Base-by-base conservation (phyloP, 2,113 vertebrate species). In the Mesitornis unicolor region DNA sequence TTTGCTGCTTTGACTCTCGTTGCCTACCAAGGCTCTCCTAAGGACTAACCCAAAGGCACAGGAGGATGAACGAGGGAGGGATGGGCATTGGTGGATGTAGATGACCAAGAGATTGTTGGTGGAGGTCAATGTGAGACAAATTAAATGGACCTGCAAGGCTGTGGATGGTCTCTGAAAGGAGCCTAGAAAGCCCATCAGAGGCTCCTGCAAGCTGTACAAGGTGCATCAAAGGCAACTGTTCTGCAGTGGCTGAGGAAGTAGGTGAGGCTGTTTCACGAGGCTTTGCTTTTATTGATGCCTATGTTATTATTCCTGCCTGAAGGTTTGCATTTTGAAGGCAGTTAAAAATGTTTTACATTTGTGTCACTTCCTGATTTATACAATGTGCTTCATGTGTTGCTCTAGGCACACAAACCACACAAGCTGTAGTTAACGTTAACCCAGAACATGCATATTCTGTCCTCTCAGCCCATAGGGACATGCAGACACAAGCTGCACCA, bases 311-410 rank as follows among this genome's bases (percentile, higher is more conserved):
- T 93, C 64, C 84, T 84, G 90, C 93, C 95, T 40, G 76, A 81
- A 95, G 96, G 79, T 89, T 42, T 81, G 86, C 69, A 45, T 88
- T 94, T 82, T 81, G 90, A 75, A 89, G 79, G 61, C 56, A 84
- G 17, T 74, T 86, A 90, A 76, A 90, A 94, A 92, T 84, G 82
- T 68, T 96, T 95, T 75, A 68, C 1, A 8, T 93, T 86, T 89
- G 75, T 91, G 70, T 88, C 57, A 93, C 57, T 92, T 95, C 53
- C 83, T 92, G 83, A 75, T 96, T 90, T 94, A 60, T 93, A 68
- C 80, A 35, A 1, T 28, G 45, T 78, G 64, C 73, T 95, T 78
- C 40, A 8, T 78, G 31, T 45, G 6, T 89, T 84, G 93, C 96
- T 96, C 18, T 42, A 68, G 96, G 96, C 96, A 65, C 80, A 89